Base-by-base conservation (phyloP, 2,888 invertebrate genomes). In the Microctonus brassicae region DNA sequence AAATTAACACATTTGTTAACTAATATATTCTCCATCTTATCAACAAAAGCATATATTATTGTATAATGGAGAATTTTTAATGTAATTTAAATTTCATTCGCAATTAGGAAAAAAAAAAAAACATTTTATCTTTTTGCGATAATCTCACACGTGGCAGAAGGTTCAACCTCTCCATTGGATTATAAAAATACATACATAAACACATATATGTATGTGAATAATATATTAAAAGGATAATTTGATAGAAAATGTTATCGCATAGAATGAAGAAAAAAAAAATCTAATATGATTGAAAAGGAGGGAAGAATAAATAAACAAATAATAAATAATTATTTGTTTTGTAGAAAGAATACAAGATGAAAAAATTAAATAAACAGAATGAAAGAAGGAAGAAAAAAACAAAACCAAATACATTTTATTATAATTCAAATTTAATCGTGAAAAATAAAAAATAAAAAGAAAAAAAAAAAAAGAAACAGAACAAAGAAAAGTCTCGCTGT, bases 401-500 rank as follows among this genome's bases (percentile, higher is more conserved):
- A 17, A 2, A 36, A 61, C 13, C 5, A 36, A 62, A 62, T 9
- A 62, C 24, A 39, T 9, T 11, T 24, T 20, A 13, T 10, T 5
- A 10, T 24, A 36, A 39, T 13, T 62, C n/a, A 13, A 55, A 39
- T 36, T 24, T 7, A 10, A 39, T 62, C 26, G 11, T 20, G 9
- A 34, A 11, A 39, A 33, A 10, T n/a, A n/a, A n/a, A n/a, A n/a
- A n/a, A n/a, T n/a, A n/a, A n/a, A n/a, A n/a, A n/a, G n/a, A n/a
- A n/a, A n/a, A n/a, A n/a, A n/a, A n/a, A 22, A 61, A 60, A 53
- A 52, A 63, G 60, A 55, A 64, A 62, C 64, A 72, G 53, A 75
- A 55, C 73, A 69, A 73, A 63, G 65, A 77, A 76, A 73, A 66
- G 73, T 77, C 76, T 81, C 77, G 81, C 82, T 77, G 72, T 81